Evolutionary conservation across 2,888 invertebrate species (phyloP), one percentile per base, ranked within the genome.

Genomic region (Ecdyonurus torrentis): DNA sequence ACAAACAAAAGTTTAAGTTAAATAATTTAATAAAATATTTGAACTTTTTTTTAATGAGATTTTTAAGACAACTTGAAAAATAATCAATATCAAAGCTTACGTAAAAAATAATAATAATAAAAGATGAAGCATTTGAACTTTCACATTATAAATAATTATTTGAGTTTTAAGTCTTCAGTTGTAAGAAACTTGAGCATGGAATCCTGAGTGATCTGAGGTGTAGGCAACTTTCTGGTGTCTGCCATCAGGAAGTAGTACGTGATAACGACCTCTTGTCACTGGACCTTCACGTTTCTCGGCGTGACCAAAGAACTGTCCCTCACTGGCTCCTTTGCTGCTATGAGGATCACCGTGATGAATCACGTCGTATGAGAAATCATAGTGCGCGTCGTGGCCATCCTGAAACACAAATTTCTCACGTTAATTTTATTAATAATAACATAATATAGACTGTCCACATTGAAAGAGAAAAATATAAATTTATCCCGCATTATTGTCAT

Each of bases 231-330:
- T 83, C 75, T 90, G 89, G 70, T 86, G 76, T 66, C 89, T 79
- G 25, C 89, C 90, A 74, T 90, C 89, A 1, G 90, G 90, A 55
- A 90, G 75, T 10, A 85, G 76, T 2, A 89, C 87, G 70, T 88
- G 86, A 76, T 90, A 90, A 66, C 83, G 82, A 18, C 90, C 89
- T 68, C 81, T 83, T 1, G 85, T 82, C 59, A 79, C 80, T 66
- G 83, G 81, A 15, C 85, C 87, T 65, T 82, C 80, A 67, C 83
- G 81, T 58, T 81, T 79, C 74, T 90, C 89, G 72, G 84, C 90
- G 72, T 87, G 55, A n/a, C 55, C 55, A 20, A 55, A 55, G 19
- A 55, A 55, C 55, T 55, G 55, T 22, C 19, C 19, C 55, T 22
- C 55, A 10, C 18, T 50, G 7, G 10, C 50, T 5, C 22, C n/a